phyloP scores from a whole-genome alignment of 2,113 vertebrate genomes.

The Fregetta grallaria region DNA sequence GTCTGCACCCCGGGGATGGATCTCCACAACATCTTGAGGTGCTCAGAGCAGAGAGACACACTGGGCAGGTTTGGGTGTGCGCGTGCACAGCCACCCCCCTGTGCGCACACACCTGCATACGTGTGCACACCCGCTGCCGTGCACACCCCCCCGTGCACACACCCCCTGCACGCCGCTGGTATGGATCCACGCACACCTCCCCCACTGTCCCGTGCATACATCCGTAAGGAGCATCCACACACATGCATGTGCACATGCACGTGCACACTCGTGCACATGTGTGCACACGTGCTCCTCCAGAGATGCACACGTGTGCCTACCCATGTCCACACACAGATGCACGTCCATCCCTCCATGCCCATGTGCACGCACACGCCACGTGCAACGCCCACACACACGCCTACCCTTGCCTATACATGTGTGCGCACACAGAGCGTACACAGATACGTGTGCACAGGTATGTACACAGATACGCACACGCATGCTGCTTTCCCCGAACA shows the following conservation, averaged over 20 bases:
- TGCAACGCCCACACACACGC: accelerated
- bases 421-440: accelerated
- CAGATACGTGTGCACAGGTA: accelerated
- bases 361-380: accelerated
- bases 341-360: background rate
- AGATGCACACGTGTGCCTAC: accelerated
- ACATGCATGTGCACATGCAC: too few relatives aligned
- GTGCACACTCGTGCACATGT: too few relatives aligned
- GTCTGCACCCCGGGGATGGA: accelerated
- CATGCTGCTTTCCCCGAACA: background rate
- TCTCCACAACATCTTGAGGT: background rate
- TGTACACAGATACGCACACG: background rate
- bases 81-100: too few relatives aligned
- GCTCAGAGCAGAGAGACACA: background rate
- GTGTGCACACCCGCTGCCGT: too few relatives aligned
- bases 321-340: background rate
- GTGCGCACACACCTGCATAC: too few relatives aligned
- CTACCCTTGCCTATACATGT: accelerated
- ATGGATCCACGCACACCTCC: accelerated
- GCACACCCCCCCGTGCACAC: too few relatives aligned
- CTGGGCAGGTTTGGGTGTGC: accelerated
- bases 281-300: background rate
- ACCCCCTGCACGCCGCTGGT: background rate
- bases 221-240: background rate
- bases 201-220: background rate